Percentiles rank a stretch among this genome's conserved stretches.
Evolutionary conservation across 2,888 invertebrate genomes (phyloP).

Genomic region (Trichopoda pennipes): DNA sequence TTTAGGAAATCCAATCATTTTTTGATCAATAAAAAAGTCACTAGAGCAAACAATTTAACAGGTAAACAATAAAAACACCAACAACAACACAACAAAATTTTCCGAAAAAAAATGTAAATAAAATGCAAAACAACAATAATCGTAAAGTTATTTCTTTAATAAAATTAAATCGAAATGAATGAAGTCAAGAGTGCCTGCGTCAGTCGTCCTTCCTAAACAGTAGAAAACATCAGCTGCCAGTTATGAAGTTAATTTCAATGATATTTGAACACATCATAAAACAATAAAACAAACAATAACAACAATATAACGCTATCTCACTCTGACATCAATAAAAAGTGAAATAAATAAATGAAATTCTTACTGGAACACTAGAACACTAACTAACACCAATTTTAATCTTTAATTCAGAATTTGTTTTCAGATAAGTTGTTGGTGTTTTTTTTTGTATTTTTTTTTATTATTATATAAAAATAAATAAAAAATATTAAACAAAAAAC

Average conservation of each 20-base stretch:
- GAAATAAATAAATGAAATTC: slow-evolving; percentile 38
- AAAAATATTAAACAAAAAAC: background rate
- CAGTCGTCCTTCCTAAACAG: background rate
- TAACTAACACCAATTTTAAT: slow-evolving; percentile 53
- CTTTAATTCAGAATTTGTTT: slow-evolving; percentile 52
- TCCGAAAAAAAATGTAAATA: too few species aligned
- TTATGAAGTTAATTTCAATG: slow-evolving; percentile 31
- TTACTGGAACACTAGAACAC: slow-evolving; percentile 35
- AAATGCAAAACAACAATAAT: too few species aligned
- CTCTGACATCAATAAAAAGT: too few species aligned
- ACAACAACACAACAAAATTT: too few species aligned
- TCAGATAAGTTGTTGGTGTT: slow-evolving; percentile 39
- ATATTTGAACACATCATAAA: background rate
- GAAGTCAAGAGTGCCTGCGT: background rate
- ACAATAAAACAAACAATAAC: background rate
- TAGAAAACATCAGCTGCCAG: background rate
- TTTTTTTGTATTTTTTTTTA: slow-evolving; percentile 23
- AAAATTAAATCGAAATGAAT: background rate
- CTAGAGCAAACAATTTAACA: too few species aligned
- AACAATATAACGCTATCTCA: background rate
- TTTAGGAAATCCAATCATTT: too few species aligned
- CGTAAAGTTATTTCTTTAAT: too few species aligned
- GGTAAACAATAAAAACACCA: too few species aligned
- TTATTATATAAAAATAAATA: too few species aligned
- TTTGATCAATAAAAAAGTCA: too few species aligned